Evolutionary conservation across 2,888 invertebrate genomes (phyloP).

Genomic region (Meghimatium bilineatum): DNA sequence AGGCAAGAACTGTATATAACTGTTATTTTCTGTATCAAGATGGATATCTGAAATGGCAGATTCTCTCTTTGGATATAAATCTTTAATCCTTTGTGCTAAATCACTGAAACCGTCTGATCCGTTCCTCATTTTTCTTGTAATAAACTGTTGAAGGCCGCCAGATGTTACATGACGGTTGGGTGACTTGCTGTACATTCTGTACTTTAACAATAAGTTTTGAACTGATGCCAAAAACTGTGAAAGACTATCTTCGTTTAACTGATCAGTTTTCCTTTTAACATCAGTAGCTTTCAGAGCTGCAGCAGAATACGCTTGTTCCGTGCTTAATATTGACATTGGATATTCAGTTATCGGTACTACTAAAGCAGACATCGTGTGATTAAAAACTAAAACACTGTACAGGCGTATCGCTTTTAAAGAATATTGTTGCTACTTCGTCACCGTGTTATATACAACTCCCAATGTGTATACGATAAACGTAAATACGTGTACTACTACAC

Average conservation of each 20-base stretch:
- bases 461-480: constrained; percentile 10
- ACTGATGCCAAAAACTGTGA: constrained; percentile 52
- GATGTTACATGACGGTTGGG: constrained; percentile 58
- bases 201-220: constrained; percentile 62
- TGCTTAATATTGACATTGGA: background rate
- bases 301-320: background rate
- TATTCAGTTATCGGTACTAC: background rate
- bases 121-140: constrained; percentile 58
- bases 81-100: constrained; percentile 43
- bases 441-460: background rate
- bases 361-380: constrained; percentile 2
- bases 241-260: constrained; percentile 31
- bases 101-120: constrained; percentile 23
- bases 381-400: background rate
- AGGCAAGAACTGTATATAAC: constrained; percentile 50
- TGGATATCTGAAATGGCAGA: background rate
- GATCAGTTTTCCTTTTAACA: background rate
- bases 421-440: background rate
- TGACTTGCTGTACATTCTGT: constrained; percentile 65
- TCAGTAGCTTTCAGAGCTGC: background rate
- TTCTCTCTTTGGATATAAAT: constrained; percentile 48
- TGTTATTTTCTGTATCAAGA: constrained; percentile 18
- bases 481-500: constrained; percentile 41
- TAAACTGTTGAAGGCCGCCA: constrained; percentile 67
- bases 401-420: background rate